Conservation (phyloP, 2,888 invertebrate genomes). For the Microctonus aethiopoides region DNA sequence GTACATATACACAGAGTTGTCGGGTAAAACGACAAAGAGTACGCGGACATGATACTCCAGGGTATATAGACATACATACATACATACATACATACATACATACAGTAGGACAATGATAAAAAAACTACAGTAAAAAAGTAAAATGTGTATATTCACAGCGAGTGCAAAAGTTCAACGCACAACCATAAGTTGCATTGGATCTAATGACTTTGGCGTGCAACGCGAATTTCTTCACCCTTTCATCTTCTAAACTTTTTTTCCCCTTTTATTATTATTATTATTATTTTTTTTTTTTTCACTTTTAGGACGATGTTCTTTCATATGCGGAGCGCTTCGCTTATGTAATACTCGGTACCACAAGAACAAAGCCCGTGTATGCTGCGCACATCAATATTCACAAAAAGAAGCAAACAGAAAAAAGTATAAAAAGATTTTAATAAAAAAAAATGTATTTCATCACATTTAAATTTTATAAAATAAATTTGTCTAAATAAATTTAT, state of each 20-base stretch:
- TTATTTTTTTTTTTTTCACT: background rate
- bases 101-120: constrained; percentile 26
- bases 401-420: too few relatives aligned
- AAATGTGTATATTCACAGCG: background rate
- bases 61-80: background rate
- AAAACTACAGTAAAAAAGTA: constrained; percentile 22
- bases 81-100: too few relatives aligned
- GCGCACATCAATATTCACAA: too few relatives aligned
- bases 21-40: background rate
- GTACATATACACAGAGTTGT: background rate
- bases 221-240: constrained; percentile 17
- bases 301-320: too few relatives aligned
- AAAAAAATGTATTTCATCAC: too few relatives aligned
- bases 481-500: too few relatives aligned
- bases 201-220: constrained; percentile 35
- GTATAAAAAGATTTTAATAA: too few relatives aligned
- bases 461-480: too few relatives aligned
- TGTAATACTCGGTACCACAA: too few relatives aligned
- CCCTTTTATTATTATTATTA: background rate
- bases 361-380: too few relatives aligned
- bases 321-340: too few relatives aligned
- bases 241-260: constrained; percentile 18
- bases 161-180: constrained; percentile 38
- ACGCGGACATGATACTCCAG: constrained; percentile 8
- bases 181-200: constrained; percentile 28